Conservation (phyloP, 2,797 vertebrate genomes). For the Atherinosoma microstoma region DNA sequence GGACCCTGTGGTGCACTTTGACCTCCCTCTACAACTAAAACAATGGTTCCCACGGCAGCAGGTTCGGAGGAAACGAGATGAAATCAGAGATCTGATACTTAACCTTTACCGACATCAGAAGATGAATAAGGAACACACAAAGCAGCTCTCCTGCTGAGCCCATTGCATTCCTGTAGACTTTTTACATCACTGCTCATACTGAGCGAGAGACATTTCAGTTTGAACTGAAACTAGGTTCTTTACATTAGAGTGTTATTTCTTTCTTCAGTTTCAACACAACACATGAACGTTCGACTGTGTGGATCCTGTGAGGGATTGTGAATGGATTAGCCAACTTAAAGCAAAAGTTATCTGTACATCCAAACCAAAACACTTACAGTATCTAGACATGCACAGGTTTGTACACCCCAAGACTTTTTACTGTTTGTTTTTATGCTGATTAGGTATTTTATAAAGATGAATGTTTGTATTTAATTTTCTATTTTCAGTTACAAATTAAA, state of each 20-base stretch:
- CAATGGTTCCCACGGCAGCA: constrained; percentile 93
- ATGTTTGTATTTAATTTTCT: constrained; percentile 40
- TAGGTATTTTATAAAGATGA: constrained; percentile 37
- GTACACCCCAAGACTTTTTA: constrained; percentile 40
- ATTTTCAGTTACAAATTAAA: background rate
- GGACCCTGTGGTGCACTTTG: constrained; percentile 95
- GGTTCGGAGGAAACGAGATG: constrained; percentile 92
- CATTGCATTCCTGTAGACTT: constrained; percentile 41
- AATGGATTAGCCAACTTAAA: constrained; percentile 17
- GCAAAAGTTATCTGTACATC: background rate
- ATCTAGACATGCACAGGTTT: constrained; percentile 23
- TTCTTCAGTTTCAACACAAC: constrained; percentile 11
- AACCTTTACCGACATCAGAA: constrained; percentile 89
- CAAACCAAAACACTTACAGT: background rate
- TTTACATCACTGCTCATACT: constrained; percentile 72
- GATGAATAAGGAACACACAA: constrained; percentile 63
- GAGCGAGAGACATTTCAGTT: constrained; percentile 60
- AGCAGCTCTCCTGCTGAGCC: constrained; percentile 8
- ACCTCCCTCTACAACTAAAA: constrained; percentile 89
- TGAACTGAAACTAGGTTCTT: constrained; percentile 47
- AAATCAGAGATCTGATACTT: constrained; percentile 93
- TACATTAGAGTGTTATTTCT: constrained; percentile 24
- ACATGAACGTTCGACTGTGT: constrained; percentile 12
- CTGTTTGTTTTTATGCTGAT: constrained; percentile 33
- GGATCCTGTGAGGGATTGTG: constrained; percentile 20